Evolutionary conservation across 2,797 vertebrate species (phyloP), one percentile per base, ranked within the genome.

Genomic region (Trachurus trachurus): DNA sequence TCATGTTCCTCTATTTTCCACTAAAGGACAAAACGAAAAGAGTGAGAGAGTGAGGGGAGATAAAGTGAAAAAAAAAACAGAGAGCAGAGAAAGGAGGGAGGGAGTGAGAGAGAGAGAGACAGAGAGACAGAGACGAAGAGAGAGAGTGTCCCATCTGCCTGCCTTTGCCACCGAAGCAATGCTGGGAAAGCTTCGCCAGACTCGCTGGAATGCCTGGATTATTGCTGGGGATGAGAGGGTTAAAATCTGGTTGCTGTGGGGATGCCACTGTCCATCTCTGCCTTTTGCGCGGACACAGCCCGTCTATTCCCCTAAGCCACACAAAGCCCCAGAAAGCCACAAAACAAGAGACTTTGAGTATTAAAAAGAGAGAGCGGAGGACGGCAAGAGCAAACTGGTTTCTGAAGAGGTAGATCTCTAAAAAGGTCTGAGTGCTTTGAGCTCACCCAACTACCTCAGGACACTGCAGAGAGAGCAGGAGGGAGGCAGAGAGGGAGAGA

Each of bases 21-120:
- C 92, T 95, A 95, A 96, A 96, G 96, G 95, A 97, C 94, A 96
- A 96, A 95, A 96, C 92, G 89, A 94, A 95, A 94, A 89, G 90
- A 90, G 92, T 89, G 90, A 92, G 92, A 60, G 40, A 61, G 63
- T 34, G 62, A 68, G 17, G 93, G 93, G 89, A 82, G 86, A 78
- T 66, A 68, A 95, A 52, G 52, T 60, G 5, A 60, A 95, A 91
- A 60, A 95, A 91, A 93, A 40, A 71, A 93, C 9, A 40, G 13
- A 74, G 76, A 26, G 26, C 92, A 92, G 40, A 76, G 56, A 80
- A 84, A 71, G 31, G 17, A 21, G 57, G n/a, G 34, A 10, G 40
- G 66, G 76, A 71, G 44, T 42, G 64, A 91, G 63, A 40, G 31
- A 9, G 17, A 57, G 31, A 34, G 56, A 34, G 29, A 47, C 29